Percentiles rank a stretch among this genome's conserved stretches.
Conservation (phyloP, 2,888 invertebrate genomes). For the Ophioninae sp. region DNA sequence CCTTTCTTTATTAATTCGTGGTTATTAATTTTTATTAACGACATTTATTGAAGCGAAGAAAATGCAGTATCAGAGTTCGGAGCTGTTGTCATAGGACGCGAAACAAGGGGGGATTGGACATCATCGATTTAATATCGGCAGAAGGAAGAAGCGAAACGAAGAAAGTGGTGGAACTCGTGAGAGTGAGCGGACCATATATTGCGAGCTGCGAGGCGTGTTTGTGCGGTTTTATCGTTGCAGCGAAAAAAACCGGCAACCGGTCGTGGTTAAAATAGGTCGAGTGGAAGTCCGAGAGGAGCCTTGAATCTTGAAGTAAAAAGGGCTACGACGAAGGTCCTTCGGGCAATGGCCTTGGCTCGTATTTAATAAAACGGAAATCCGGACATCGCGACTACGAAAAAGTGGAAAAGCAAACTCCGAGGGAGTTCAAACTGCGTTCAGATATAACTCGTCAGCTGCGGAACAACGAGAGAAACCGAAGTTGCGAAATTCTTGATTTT, state of each 20-base stretch:
- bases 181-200: conserved; percentile 41
- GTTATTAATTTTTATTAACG: too few relatives aligned
- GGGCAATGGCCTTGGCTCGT: conserved; percentile 6
- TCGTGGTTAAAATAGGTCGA: conserved; percentile 49
- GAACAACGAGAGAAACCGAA: background rate
- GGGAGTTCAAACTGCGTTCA: background rate
- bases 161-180: conserved; percentile 57
- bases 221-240: conserved; percentile 17
- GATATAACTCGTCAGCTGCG: background rate
- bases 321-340: conserved; percentile 11
- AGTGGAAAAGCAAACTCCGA: background rate
- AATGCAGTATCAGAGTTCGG: too few relatives aligned
- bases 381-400: background rate
- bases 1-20: too few relatives aligned
- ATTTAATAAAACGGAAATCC: background rate
- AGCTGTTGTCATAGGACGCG: too few relatives aligned
- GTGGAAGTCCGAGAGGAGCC: conserved; percentile 41
- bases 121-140: background rate
- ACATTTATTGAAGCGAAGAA: too few relatives aligned
- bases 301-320: conserved; percentile 38
- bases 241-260: conserved; percentile 42
- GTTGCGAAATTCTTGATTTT: background rate
- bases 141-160: conserved; percentile 54
- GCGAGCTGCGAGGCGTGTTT: conserved; percentile 6
- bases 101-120: too few relatives aligned